Evolutionary conservation across 2,797 vertebrate genomes (phyloP), one percentile per base, ranked within the genome.

Genomic region (Notoglanidium macrostoma): DNA sequence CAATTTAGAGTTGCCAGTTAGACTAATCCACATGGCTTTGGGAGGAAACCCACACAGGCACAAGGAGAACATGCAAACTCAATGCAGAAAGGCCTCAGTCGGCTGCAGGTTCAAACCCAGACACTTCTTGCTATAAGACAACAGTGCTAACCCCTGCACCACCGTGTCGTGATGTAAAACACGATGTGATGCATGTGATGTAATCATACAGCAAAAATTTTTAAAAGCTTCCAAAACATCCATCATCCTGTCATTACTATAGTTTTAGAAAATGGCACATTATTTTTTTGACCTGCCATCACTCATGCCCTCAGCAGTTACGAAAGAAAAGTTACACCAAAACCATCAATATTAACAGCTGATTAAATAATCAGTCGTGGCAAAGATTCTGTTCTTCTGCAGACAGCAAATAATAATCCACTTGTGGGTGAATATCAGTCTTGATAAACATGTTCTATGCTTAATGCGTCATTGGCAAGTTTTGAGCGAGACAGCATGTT

Each of bases 401-500:
- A 76, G 26, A 55, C 49, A 32, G 74, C 76, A 40, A 79, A 29
- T 23, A 54, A 59, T 23, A 59, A 59, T 11, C 35, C 3, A 57
- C 51, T 35, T 57, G 76, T 57, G 76, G 76, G 29, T 40, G 51
- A 54, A 78, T 55, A 78, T 54, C 8, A 7, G 49, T 32, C 49
- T 78, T 32, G 77, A 79, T 57, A 79, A 57, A 57, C 10, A 2
- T 59, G 32, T 23, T 79, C 77, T 57, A 55, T 55, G 15, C 1
- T 6, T 78, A 78, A 78, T 78, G 51, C 51, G 76, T 78, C 76
- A 54, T 1, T 40, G 32, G 54, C 77, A 14, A 23, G 9, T 59
- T 35, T 23, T 21, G 32, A 59, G 55, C 46, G 46, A 77, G 74
- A 77, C 74, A 77, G n/a, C 26, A 77, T 77, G 74, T 77, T 14